These are phyloP conservation scores for Epinotia ramella DNA, from an alignment of 2,888 invertebrate genomes.

Conservation along the genomic window DNA sequence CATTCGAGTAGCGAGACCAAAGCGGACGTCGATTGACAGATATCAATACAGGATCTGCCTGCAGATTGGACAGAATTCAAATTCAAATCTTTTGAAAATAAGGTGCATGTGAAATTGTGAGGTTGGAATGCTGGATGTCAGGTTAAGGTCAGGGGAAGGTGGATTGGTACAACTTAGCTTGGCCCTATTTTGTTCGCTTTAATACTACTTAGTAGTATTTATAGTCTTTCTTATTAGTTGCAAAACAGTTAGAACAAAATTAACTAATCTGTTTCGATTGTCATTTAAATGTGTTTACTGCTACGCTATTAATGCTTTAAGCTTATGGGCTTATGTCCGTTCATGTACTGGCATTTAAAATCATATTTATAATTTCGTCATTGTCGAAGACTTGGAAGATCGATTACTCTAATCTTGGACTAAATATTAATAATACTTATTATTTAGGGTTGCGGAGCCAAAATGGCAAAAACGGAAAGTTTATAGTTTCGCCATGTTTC, in stretches of 20 bases:
- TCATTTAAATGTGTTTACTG: neutral
- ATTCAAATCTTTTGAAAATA: slow-evolving; percentile 45
- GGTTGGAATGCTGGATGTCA: slow-evolving; percentile 47
- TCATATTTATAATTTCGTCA: neutral
- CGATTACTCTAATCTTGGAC: neutral
- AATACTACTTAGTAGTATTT: neutral
- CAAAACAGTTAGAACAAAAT: too few species aligned
- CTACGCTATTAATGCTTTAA: neutral
- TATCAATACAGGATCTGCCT: slow-evolving; percentile 61
- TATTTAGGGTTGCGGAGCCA: too few species aligned
- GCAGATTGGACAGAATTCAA: slow-evolving; percentile 49
- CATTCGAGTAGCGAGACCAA: slow-evolving; percentile 52
- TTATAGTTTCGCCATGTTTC: too few species aligned
- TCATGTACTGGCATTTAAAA: neutral
- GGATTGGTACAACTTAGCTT: slow-evolving; percentile 4
- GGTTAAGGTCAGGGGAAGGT: slow-evolving; percentile 33
- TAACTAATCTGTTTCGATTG: neutral
- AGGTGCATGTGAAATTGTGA: slow-evolving; percentile 36
- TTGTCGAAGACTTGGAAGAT: neutral
- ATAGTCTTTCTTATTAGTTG: too few species aligned
- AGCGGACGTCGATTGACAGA: slow-evolving; percentile 61
- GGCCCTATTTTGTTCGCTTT: neutral
- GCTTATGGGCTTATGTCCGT: neutral
- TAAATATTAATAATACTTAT: neutral
- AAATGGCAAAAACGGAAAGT: too few species aligned